Percentiles rank a stretch among this genome's conserved stretches.
Conservation (phyloP, 2,888 invertebrate genomes). For the Apoda limacodes region DNA sequence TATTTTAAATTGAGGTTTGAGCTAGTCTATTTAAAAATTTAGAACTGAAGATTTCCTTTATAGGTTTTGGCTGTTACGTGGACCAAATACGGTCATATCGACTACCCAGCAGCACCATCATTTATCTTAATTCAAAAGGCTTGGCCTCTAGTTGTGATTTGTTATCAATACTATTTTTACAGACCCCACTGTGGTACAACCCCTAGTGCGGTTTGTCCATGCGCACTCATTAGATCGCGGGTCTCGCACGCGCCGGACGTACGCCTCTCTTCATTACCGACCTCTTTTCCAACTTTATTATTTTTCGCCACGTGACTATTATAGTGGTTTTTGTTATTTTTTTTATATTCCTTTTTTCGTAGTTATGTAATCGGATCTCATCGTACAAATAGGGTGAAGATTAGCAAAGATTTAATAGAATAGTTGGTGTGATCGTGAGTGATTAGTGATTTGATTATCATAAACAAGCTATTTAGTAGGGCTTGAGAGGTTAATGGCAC, state of each 20-base stretch:
- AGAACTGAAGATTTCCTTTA: too few species aligned
- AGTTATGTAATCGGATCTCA: slow-evolving; percentile 50
- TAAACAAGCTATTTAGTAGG: slow-evolving; percentile 49
- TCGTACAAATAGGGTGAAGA: slow-evolving; percentile 29
- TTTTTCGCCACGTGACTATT: slow-evolving; percentile 59
- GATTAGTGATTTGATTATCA: slow-evolving; percentile 55
- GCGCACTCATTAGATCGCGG: slow-evolving; percentile 29
- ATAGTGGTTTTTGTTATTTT: slow-evolving; percentile 42
- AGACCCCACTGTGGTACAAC: neutral
- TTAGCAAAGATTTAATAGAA: slow-evolving; percentile 26
- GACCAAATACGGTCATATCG: too few species aligned
- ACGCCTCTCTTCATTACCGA: slow-evolving; percentile 51
- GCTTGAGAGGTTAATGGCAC: slow-evolving; percentile 40
- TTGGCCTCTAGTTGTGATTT: too few species aligned
- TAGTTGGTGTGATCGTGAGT: slow-evolving; percentile 35
- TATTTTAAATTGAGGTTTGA: too few species aligned
- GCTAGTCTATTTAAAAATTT: too few species aligned
- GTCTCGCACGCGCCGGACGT: slow-evolving; percentile 35
- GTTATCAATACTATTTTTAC: neutral
- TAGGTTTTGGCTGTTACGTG: too few species aligned
- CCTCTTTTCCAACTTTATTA: slow-evolving; percentile 54
- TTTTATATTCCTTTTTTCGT: slow-evolving; percentile 30
- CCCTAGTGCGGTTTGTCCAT: slow-evolving; percentile 27
- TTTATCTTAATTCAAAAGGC: too few species aligned
- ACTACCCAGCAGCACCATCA: too few species aligned